These are phyloP conservation scores for Tragopan temminckii DNA, from an alignment of 2,797 vertebrate genomes.

Conservation along the genomic window DNA sequence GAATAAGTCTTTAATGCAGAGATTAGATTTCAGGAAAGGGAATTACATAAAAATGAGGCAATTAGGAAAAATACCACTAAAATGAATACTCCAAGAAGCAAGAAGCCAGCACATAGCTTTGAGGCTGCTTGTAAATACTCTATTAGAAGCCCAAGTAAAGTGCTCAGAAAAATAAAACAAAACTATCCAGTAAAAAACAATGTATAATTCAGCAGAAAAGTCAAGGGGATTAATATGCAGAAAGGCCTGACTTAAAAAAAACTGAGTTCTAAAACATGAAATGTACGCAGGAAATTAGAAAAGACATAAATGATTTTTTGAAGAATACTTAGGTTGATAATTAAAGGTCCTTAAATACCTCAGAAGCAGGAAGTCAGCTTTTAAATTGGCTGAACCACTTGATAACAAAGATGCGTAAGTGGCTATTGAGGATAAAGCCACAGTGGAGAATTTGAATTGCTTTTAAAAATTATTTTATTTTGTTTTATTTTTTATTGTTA, in stretches of 20 bases:
- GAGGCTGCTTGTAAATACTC: background rate
- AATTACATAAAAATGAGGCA: conserved; percentile 20
- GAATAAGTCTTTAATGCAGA: background rate
- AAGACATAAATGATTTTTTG: background rate
- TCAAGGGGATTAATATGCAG: background rate
- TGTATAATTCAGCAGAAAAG: background rate
- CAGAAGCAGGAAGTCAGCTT: background rate
- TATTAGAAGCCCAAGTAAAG: background rate
- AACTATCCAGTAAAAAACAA: background rate
- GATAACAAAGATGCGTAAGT: background rate
- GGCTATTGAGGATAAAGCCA: background rate
- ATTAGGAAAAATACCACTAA: conserved; percentile 7
- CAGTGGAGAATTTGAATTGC: background rate
- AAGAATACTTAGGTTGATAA: background rate
- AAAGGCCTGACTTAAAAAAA: background rate
- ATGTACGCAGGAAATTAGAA: background rate
- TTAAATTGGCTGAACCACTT: background rate
- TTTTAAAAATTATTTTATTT: background rate
- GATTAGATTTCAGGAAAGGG: background rate
- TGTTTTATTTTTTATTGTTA: background rate
- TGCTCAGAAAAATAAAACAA: background rate
- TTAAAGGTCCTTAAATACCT: background rate
- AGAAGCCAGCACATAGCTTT: background rate
- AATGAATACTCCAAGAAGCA: background rate
- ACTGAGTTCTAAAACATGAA: background rate